Percentiles rank a stretch among this genome's conserved stretches.
Conservation (phyloP, 2,888 invertebrate genomes). For the Xylophagus ater region DNA sequence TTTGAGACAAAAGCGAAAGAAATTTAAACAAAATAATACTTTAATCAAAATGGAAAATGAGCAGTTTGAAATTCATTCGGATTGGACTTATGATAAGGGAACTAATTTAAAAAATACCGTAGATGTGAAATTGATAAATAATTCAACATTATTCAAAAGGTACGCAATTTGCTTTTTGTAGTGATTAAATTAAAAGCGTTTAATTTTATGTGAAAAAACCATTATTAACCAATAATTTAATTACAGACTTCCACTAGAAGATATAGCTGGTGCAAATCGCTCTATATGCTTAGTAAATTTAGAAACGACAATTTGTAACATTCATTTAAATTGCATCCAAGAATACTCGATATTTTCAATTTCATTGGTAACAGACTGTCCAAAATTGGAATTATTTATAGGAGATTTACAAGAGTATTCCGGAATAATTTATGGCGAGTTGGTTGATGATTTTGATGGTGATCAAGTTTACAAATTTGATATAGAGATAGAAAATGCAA, state of each 20-base stretch:
- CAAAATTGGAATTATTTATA: conserved; percentile 31
- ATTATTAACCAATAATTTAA: too few relatives aligned
- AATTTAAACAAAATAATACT: too few relatives aligned
- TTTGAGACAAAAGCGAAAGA: too few relatives aligned
- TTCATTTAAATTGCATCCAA: neutral
- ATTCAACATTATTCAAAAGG: neutral
- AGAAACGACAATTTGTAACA: neutral
- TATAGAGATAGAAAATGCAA: conserved; percentile 22
- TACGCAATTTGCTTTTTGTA: neutral
- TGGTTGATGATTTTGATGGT: conserved; percentile 23
- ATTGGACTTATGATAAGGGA: too few relatives aligned
- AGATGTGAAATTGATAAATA: neutral
- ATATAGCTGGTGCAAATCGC: conserved; percentile 26
- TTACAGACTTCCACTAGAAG: conserved; percentile 27
- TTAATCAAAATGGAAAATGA: too few relatives aligned
- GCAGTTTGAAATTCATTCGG: too few relatives aligned
- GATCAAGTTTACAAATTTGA: conserved; percentile 30
- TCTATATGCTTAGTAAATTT: conserved; percentile 24
- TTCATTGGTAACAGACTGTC: conserved; percentile 29
- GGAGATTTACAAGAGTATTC: conserved; percentile 30
- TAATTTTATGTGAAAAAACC: too few relatives aligned
- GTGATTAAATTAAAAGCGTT: too few relatives aligned
- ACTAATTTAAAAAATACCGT: too few relatives aligned
- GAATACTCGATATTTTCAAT: conserved; percentile 26
- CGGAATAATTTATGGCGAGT: conserved; percentile 28